Evolutionary conservation across 2,888 invertebrate species (phyloP), one percentile per base, ranked within the genome.

Genomic region (Nudaria mundana): DNA sequence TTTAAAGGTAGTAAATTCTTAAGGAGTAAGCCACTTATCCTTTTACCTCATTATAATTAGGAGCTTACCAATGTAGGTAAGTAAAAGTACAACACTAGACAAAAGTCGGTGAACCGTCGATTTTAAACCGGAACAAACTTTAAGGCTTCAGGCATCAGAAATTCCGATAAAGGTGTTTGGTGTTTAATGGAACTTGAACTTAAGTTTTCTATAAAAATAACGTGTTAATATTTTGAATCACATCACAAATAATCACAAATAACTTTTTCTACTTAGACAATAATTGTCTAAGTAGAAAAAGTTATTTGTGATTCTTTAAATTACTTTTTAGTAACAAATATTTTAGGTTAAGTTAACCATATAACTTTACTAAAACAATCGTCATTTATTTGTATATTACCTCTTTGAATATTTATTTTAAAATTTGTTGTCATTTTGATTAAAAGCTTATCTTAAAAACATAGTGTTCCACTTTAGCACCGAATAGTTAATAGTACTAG

Each of bases 191-290:
- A 60, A 64, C 43, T 60, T 60, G 44, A 39, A 42, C 39, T 40
- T 42, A 55, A 65, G 47, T 66, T 66, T 57, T 48, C 54, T 61
- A 44, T 49, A 56, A 49, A 49, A 60, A 60, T 47, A 40, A 42
- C 56, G 50, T 38, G 50, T 49, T 51, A 46, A 53, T 62, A 48
- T 52, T 52, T 50, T 43, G 37, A 42, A 53, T 46, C 29, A 32
- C 36, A 23, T 45, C 46, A 58, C n/a, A n/a, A n/a, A n/a, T n/a
- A n/a, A n/a, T n/a, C n/a, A n/a, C n/a, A n/a, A n/a, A 36, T 52
- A 47, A 52, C 30, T 44, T 46, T 40, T 28, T 13, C 22, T 44
- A 41, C 43, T 52, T 52, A 26, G 56, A 51, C 48, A 56, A 46
- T 43, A 31, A 48, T 33, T 40, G 23, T 37, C 42, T 28, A 50